These are phyloP conservation scores for Calliphora vomitoria DNA, from an alignment of 2,888 invertebrate genomes.

Conservation along the genomic window DNA sequence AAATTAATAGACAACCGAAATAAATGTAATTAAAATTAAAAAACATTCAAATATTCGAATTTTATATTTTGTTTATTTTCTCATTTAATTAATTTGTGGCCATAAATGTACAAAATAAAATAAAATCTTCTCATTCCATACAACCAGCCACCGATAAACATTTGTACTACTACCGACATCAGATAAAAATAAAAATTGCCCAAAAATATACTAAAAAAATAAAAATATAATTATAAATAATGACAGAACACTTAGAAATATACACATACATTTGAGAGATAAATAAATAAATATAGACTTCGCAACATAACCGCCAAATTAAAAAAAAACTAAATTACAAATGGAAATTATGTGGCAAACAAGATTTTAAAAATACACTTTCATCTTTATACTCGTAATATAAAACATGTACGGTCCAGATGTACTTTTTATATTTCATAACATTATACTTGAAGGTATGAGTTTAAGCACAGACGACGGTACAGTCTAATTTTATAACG, in stretches of 20 bases:
- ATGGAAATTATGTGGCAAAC: neutral
- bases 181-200: conserved; percentile 20
- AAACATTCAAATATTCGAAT: neutral
- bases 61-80: conserved; percentile 44
- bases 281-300: neutral
- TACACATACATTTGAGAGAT: neutral
- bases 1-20: conserved; percentile 46
- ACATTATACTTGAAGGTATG: too few species aligned
- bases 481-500: too few species aligned
- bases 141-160: neutral
- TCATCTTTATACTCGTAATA: too few species aligned
- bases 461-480: too few species aligned
- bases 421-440: too few species aligned
- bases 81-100: conserved; percentile 40
- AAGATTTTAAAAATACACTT: neutral
- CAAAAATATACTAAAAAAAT: neutral
- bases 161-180: neutral
- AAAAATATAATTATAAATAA: conserved; percentile 22
- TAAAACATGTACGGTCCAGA: too few species aligned
- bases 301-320: neutral
- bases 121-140: neutral
- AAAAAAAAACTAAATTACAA: neutral
- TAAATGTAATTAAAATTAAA: conserved; percentile 33
- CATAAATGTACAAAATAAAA: conserved; percentile 7
- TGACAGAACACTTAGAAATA: conserved; percentile 24